phyloP scores from a whole-genome alignment of 1,140 invertebrate species.

The Drosophila repleta region DNA sequence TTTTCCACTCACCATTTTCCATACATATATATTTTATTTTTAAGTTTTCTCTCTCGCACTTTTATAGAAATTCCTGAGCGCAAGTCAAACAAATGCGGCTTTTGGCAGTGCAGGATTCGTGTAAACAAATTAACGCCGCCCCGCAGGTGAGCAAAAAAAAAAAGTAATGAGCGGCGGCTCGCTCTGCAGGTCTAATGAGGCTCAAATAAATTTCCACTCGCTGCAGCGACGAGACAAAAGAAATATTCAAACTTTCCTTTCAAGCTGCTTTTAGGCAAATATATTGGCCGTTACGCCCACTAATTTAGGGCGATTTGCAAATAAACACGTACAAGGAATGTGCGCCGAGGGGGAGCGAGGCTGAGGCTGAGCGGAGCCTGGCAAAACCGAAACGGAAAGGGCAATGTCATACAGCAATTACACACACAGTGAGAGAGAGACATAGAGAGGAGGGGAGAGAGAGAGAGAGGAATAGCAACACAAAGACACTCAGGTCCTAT shows the following conservation, averaged over 20 bases:
- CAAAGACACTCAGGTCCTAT: neutral
- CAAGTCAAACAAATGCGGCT: constrained; percentile 41
- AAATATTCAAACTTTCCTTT: constrained; percentile 12
- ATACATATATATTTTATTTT: constrained; percentile 15
- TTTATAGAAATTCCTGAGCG: constrained; percentile 24
- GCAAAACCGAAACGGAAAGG: neutral
- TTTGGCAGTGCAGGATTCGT: constrained; percentile 63
- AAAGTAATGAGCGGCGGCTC: constrained; percentile 23
- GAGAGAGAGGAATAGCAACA: neutral
- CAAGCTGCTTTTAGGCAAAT: constrained; percentile 10
- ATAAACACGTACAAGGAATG: constrained; percentile 41
- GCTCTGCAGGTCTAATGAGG: constrained; percentile 35
- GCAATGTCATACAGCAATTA: constrained; percentile 52
- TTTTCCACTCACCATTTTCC: constrained; percentile 48
- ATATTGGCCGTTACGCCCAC: constrained; percentile 20
- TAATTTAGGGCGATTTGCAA: constrained; percentile 26
- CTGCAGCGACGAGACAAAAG: constrained; percentile 11
- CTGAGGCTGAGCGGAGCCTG: neutral
- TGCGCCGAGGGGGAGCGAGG: neutral
- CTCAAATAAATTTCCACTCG: constrained; percentile 55
- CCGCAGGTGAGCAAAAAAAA: constrained; percentile 39
- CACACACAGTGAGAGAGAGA: neutral
- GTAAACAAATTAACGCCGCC: constrained; percentile 69
- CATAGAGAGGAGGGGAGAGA: too few species aligned
- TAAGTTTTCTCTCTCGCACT: constrained; percentile 4